Evolutionary conservation across 2,113 vertebrate species (phyloP).

Genomic region (Callionymus lyra): DNA sequence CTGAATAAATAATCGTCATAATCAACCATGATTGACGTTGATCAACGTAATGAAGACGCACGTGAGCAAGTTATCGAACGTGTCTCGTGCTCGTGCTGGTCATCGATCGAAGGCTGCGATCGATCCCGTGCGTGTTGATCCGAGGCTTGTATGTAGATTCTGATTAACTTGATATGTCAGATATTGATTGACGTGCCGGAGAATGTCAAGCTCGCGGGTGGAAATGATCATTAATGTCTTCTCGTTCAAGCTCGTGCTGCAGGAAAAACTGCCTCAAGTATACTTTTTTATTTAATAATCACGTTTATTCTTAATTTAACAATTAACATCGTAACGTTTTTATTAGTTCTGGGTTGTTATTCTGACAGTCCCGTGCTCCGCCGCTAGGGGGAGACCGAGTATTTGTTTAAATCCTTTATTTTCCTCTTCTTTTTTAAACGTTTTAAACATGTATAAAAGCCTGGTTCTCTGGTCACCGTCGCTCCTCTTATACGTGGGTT

Average conservation of each 20-base stretch:
- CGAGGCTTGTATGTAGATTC: constrained; percentile 19
- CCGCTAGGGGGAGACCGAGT: constrained; percentile 57
- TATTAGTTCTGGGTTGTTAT: background rate
- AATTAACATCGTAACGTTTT: too few relatives aligned
- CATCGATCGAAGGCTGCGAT: constrained; percentile 27
- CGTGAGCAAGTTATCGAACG: too few relatives aligned
- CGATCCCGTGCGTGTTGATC: constrained; percentile 28
- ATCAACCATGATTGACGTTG: too few relatives aligned
- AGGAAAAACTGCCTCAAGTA: background rate
- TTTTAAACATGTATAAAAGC: too few relatives aligned
- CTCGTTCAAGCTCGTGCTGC: too few relatives aligned
- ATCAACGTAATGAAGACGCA: too few relatives aligned
- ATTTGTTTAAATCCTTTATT: too few relatives aligned
- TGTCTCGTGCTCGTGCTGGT: constrained; percentile 1
- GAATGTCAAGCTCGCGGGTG: constrained; percentile 13
- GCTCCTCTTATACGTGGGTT: too few relatives aligned
- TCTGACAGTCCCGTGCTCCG: background rate
- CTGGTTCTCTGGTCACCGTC: too few relatives aligned
- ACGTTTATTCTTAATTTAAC: too few relatives aligned
- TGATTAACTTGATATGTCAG: constrained; percentile 13
- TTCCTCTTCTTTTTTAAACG: too few relatives aligned
- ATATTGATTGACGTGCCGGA: constrained; percentile 20
- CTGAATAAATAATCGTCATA: too few relatives aligned
- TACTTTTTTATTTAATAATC: background rate
- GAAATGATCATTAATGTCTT: constrained; percentile 8